phyloP scores from a whole-genome alignment of 2,888 invertebrate genomes.

The Acholoe squamosa region DNA sequence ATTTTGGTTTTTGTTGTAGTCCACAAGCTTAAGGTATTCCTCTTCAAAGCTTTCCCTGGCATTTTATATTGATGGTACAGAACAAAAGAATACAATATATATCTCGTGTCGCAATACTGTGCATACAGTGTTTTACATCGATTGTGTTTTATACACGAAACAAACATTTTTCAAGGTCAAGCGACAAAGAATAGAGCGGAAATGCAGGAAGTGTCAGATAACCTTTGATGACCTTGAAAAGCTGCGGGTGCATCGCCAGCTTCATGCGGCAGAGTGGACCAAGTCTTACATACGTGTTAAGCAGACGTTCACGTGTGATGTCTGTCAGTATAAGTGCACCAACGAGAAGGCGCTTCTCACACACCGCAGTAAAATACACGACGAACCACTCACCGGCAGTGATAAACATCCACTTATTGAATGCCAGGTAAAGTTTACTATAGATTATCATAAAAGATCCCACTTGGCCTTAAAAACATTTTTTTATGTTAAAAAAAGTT shows the following conservation, averaged over 20 bases:
- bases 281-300: constrained; percentile 15
- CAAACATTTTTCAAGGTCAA: constrained; percentile 14
- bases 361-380: neutral
- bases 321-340: constrained; percentile 32
- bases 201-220: constrained; percentile 51
- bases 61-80: too few relatives aligned
- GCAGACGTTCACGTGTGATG: neutral
- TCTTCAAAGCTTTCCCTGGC: too few relatives aligned
- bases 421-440: neutral
- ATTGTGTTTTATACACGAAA: neutral
- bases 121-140: too few relatives aligned
- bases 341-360: constrained; percentile 33
- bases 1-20: too few relatives aligned
- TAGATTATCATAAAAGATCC: neutral
- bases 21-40: too few relatives aligned
- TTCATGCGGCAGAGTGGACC: constrained; percentile 30
- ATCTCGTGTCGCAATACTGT: too few relatives aligned
- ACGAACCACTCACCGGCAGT: neutral
- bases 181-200: constrained; percentile 22
- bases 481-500: too few relatives aligned
- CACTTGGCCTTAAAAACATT: too few relatives aligned
- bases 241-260: constrained; percentile 23
- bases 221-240: constrained; percentile 40
- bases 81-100: too few relatives aligned
- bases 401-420: constrained; percentile 8